These are phyloP conservation scores for Emys orbicularis DNA, from an alignment of 2,797 vertebrate species.

Conservation along the genomic window DNA sequence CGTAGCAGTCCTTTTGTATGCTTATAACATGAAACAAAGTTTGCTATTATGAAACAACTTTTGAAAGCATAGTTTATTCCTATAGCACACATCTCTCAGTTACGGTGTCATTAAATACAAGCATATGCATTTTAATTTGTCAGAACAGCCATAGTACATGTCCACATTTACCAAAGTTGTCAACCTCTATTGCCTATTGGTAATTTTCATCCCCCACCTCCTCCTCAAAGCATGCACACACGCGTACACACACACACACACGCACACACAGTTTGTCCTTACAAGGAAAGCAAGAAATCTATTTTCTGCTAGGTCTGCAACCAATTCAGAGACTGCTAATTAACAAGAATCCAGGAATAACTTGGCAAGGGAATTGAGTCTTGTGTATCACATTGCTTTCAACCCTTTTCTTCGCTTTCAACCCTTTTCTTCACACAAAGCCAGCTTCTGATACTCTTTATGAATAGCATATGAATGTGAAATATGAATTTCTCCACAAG, in stretches of 20 bases:
- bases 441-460: not conserved
- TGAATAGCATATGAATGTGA: not conserved
- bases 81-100: not conserved
- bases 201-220: not conserved
- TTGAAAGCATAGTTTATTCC: not conserved
- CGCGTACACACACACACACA: accelerated
- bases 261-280: not conserved
- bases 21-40: not conserved
- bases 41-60: not conserved
- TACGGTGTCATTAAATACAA: not conserved
- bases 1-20: not conserved
- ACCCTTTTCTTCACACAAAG: not conserved
- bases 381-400: not conserved
- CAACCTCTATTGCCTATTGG: not conserved
- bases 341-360: not conserved
- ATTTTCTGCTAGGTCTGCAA: not conserved
- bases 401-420: not conserved
- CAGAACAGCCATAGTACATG: not conserved
- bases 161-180: not conserved
- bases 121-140: not conserved
- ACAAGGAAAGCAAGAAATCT: not conserved
- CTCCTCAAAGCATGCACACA: not conserved
- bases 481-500: accelerated
- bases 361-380: not conserved
- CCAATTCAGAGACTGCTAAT: not conserved